Conservation (phyloP, 2,113 vertebrate genomes). For the Lanius collurio region DNA sequence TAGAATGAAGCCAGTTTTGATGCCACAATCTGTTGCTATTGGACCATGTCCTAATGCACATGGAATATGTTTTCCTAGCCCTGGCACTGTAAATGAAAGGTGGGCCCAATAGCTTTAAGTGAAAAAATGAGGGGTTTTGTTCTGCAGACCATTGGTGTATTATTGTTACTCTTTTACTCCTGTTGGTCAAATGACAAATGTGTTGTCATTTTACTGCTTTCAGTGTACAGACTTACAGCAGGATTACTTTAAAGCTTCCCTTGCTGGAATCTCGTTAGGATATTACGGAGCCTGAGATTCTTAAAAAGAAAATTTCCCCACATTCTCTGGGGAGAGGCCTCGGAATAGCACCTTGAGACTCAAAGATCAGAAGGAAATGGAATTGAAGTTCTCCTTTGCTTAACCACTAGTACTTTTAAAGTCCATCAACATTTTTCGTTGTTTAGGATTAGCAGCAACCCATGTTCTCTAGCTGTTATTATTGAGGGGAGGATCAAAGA, state of each 20-base stretch:
- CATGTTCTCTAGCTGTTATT: background rate
- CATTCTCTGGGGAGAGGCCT: background rate
- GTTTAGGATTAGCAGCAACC: background rate
- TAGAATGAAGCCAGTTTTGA: background rate
- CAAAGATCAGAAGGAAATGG: background rate
- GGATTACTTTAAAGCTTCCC: background rate
- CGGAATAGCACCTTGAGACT: background rate
- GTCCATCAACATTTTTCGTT: background rate
- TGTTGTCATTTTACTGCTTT: background rate
- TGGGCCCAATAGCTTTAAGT: background rate
- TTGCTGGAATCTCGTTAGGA: background rate
- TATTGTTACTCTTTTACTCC: background rate
- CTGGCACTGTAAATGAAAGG: background rate
- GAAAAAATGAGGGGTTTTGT: background rate
- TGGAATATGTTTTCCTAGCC: background rate
- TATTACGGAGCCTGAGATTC: background rate
- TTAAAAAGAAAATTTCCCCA: background rate
- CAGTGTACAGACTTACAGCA: background rate
- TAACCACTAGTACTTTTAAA: background rate
- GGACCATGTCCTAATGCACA: background rate
- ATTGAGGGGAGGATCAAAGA: slow-evolving; percentile 34
- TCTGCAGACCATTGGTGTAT: background rate
- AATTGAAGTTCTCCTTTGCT: background rate
- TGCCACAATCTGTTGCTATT: background rate
- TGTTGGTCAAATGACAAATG: background rate